phyloP scores from a whole-genome alignment of 2,797 vertebrate species.

The Ctenopoma multispine region DNA sequence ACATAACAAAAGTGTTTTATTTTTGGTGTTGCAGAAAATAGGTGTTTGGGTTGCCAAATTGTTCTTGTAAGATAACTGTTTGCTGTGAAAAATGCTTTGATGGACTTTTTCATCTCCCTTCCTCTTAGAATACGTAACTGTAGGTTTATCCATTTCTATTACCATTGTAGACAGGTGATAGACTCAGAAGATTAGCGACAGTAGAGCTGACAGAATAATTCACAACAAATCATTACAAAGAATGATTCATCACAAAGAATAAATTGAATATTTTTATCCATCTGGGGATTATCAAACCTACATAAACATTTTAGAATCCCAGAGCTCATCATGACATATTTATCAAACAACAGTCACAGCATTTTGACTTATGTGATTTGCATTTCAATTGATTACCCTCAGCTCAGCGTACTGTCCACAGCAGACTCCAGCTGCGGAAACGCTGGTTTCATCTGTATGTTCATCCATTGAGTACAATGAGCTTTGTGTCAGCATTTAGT shows the following conservation, averaged over 20 bases:
- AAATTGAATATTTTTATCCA: constrained; percentile 46
- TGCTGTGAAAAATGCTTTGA: constrained; percentile 38
- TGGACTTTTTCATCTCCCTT: constrained; percentile 14
- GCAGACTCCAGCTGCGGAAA: constrained; percentile 28
- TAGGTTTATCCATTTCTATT: constrained; percentile 45
- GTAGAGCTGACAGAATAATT: constrained; percentile 51
- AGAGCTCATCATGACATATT: constrained; percentile 42
- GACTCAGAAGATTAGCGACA: constrained; percentile 48
- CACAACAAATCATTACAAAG: constrained; percentile 54
- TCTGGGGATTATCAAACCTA: constrained; percentile 60
- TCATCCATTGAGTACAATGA: constrained; percentile 6
- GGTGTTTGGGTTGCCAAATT: constrained; percentile 22
- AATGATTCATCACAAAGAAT: constrained; percentile 54
- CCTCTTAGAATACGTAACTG: constrained; percentile 15
- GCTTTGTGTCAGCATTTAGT: constrained; percentile 24
- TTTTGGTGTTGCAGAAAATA: constrained; percentile 32
- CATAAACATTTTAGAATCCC: constrained; percentile 53
- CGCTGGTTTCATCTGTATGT: constrained; percentile 28
- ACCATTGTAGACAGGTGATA: constrained; percentile 44
- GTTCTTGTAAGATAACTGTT: constrained; percentile 31
- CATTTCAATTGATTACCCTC: constrained; percentile 40
- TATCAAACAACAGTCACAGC: constrained; percentile 26
- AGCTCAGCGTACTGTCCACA: constrained; percentile 24
- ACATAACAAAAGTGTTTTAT: constrained; percentile 37
- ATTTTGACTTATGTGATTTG: constrained; percentile 48